Percentiles rank a stretch among this genome's conserved stretches.
Evolutionary conservation across 2,888 invertebrate genomes (phyloP).

Genomic region (Cerastis rubricosa): DNA sequence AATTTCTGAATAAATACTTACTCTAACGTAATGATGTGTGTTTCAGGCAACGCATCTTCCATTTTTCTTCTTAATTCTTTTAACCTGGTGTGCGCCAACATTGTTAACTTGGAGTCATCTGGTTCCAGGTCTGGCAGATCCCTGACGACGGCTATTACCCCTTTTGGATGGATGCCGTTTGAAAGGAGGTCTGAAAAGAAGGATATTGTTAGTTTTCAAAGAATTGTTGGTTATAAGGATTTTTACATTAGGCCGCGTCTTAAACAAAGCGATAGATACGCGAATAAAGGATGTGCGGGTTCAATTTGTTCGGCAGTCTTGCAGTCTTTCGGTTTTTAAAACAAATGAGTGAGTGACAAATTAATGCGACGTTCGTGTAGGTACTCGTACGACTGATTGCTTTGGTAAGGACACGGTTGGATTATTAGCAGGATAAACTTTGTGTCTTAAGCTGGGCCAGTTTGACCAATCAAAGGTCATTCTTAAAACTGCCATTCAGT

Average conservation of each 20-base stretch:
- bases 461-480: neutral
- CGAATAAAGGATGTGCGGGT: neutral
- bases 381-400: neutral
- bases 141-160: constrained; percentile 85
- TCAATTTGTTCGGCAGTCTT: no score
- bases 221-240: neutral
- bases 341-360: neutral
- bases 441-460: neutral
- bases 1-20: constrained; percentile 74
- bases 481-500: no score
- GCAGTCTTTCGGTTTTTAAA: neutral
- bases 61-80: constrained; percentile 84
- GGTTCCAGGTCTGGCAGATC: constrained; percentile 83
- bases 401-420: neutral
- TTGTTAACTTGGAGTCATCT: constrained; percentile 82
- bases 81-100: constrained; percentile 82
- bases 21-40: constrained; percentile 88
- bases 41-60: constrained; percentile 84
- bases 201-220: neutral
- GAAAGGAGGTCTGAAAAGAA: constrained; percentile 81
- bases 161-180: constrained; percentile 84
- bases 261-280: neutral
- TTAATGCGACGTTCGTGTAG: neutral
- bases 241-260: neutral
- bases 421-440: neutral